Base-by-base conservation (phyloP, 1,140 invertebrate genomes). In the Lepidurus apus region DNA sequence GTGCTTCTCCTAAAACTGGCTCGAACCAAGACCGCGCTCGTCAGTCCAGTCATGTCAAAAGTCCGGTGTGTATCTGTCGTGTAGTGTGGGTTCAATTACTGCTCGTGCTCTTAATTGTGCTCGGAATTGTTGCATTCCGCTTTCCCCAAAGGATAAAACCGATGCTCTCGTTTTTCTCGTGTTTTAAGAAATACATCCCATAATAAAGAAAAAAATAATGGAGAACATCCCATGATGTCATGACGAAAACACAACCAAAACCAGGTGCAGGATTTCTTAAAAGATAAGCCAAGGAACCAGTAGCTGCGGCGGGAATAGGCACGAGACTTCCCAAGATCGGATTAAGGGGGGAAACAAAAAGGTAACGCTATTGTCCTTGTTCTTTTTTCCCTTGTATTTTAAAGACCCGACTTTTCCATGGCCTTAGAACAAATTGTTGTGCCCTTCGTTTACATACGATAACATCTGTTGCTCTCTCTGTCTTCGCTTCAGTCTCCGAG, bases 381-480 rank as follows among this genome's bases (percentile, higher is more conserved):
- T 65, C 53, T 17, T 9, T 65, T 65, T 17, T 4, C 47, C 53
- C 7, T 11, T n/a, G 53, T n/a, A 65, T 13, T 9, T 10, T 65
- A n/a, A n/a, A n/a, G 6, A 13, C 53, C 13, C 6, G 17, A 65
- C 17, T 13, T 21, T 65, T 13, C 21, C 17, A 21, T 65, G 21
- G 53, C 13, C 53, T 65, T 21, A 65, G 17, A 65, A 65, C 53
- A 65, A 65, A 21, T 65, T 65, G 53, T 65, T 65, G 53, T 65
- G 53, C 53, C 53, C 53, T 17, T 65, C 53, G 53, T n/a, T 65
- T 65, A 65, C 53, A 65, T 65, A 65, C 53, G 53, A 65, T 65
- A 65, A 65, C 53, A 65, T 65, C 53, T 65, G 53, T 65, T 65
- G 53, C 53, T 65, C 53, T 65, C 53, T 65, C 53, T 65, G 53